These are phyloP conservation scores for Polyodon spathula DNA, from an alignment of 2,113 vertebrate species.

Conservation along the genomic window DNA sequence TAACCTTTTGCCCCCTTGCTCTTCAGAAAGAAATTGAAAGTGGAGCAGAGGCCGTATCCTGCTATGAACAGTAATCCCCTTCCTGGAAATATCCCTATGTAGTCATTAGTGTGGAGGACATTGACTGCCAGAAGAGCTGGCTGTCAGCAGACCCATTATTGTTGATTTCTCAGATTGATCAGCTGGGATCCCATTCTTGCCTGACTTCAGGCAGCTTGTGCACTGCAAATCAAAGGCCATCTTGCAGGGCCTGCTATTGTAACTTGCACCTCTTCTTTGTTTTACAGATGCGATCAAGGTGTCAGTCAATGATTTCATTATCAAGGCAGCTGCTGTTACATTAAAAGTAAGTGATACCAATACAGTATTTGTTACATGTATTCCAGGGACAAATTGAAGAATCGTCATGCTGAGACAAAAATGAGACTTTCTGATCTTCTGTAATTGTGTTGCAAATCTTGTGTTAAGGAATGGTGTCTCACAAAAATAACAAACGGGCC, in stretches of 20 bases:
- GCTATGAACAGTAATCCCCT: not conserved
- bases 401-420: too few relatives aligned
- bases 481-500: too few relatives aligned
- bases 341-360: constrained; percentile 72
- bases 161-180: not conserved
- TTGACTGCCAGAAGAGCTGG: too few relatives aligned
- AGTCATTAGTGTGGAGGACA: not conserved
- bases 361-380: not conserved
- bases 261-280: constrained; percentile 24
- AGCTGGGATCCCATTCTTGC: not conserved
- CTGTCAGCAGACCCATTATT: too few relatives aligned
- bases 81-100: not conserved
- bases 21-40: not conserved
- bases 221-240: not conserved
- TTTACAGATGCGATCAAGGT: constrained; percentile 82
- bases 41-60: not conserved
- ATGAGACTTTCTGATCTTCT: too few relatives aligned
- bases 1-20: not conserved
- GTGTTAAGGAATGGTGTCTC: too few relatives aligned
- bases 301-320: constrained; percentile 95
- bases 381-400: too few relatives aligned
- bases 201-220: too few relatives aligned
- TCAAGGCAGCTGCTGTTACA: constrained; percentile 85
- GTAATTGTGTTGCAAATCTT: too few relatives aligned
- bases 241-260: not conserved